A percentile compares a stretch with the other conserved stretches of the same genome.
Conservation (phyloP, 1,140 invertebrate species). For the Drosophila leontia region DNA sequence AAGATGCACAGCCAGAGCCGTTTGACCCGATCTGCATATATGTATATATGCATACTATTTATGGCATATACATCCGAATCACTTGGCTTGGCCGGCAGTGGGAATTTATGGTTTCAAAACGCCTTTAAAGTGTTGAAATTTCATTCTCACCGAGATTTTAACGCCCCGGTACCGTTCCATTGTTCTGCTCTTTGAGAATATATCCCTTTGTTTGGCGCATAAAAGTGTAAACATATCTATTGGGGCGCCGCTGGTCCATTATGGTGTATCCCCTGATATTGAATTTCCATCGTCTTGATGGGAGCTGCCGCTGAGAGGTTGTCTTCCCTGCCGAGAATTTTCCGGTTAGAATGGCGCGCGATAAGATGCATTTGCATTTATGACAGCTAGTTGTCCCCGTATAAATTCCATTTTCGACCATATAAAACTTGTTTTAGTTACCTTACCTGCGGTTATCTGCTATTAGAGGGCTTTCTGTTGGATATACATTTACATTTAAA, state of each 20-base stretch:
- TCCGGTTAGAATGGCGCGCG: slow-evolving; percentile 6
- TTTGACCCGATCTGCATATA: slow-evolving; percentile 50
- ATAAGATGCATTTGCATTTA: slow-evolving; percentile 51
- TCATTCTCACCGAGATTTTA: slow-evolving; percentile 66
- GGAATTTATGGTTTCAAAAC: slow-evolving; percentile 68
- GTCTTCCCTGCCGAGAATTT: slow-evolving; percentile 17
- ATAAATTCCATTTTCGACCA: slow-evolving; percentile 30
- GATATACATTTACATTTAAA: slow-evolving; percentile 27
- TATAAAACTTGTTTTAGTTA: slow-evolving; percentile 21
- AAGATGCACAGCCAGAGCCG: slow-evolving; percentile 49
- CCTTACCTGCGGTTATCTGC: slow-evolving; percentile 26
- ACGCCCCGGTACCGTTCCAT: slow-evolving; percentile 48
- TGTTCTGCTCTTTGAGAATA: slow-evolving; percentile 32
- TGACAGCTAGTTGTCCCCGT: slow-evolving; percentile 18
- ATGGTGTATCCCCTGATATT: slow-evolving; percentile 41
- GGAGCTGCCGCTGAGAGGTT: slow-evolving; percentile 49
- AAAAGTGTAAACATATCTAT: slow-evolving; percentile 74
- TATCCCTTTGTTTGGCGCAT: slow-evolving; percentile 40
- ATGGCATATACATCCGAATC: slow-evolving; percentile 18
- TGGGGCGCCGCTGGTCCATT: slow-evolving; percentile 35
- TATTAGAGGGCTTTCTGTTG: slow-evolving; percentile 24
- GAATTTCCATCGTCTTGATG: slow-evolving; percentile 58
- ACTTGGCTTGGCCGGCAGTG: slow-evolving; percentile 28
- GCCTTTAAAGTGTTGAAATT: slow-evolving; percentile 75
- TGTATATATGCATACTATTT: slow-evolving; percentile 19